Base-by-base conservation (phyloP, 2,888 invertebrate genomes). In the Heteromyza rotundicornis region DNA sequence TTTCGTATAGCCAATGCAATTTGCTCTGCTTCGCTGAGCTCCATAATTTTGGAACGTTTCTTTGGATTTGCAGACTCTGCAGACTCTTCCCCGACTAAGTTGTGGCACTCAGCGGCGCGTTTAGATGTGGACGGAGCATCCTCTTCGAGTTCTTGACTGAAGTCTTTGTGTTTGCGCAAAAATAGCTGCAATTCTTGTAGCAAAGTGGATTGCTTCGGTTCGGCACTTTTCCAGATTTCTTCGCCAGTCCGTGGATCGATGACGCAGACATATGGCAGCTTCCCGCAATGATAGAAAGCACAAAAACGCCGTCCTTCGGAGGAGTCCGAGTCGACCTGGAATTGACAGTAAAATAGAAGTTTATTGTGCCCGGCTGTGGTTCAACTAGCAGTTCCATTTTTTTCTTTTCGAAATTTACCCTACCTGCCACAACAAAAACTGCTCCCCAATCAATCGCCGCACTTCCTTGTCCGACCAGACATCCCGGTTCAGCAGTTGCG, bases 351-450 rank as follows among this genome's bases (percentile, higher is more conserved):
- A 40, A 40, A 3, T n/a, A 7, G 3, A n/a, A 7, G 40, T 40
- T 27, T 27, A 27, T 27, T 27, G 27, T 27, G n/a, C n/a, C n/a
- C n/a, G n/a, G n/a, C n/a, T n/a, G n/a, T n/a, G n/a, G n/a, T n/a
- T n/a, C n/a, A n/a, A n/a, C n/a, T 14, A 16, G 19, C 19, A 14
- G 19, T 17, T 47, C 32, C 5, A 32, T 32, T 32, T 32, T 12
- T n/a, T n/a, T n/a, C n/a, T n/a, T n/a, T n/a, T n/a, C n/a, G 10
- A 27, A 27, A 27, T 27, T 27, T 8, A n/a, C 40, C 54, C 0
- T 12, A 88, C 88, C 86, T 91, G 90, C 88, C 89, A 90, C 70
- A 90, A 85, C 16, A 90, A 80, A 76, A 91, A 91, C 75, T 89
- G 86, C 59, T 87, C 85, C 52, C 86, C 85, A 20, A 91, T 82